Evolutionary conservation across 2,113 vertebrate species (phyloP).

Genomic region (Synodontis membranacea): DNA sequence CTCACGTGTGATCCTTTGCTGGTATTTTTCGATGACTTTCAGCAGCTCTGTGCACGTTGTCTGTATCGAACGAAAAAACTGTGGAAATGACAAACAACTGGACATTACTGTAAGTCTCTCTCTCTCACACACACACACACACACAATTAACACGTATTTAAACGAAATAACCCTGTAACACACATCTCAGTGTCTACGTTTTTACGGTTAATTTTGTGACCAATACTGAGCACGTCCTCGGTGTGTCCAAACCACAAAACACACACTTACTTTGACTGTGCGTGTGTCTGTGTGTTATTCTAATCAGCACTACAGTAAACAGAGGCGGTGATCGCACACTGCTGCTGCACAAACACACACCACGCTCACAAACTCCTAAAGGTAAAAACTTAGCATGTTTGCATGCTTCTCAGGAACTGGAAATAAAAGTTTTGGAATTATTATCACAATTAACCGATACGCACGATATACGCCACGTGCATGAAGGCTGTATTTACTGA

Average conservation of each 20-base stretch:
- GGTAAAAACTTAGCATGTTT: not conserved
- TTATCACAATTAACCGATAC: not conserved
- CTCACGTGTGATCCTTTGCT: slow-evolving; percentile 79
- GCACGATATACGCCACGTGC: too few species aligned
- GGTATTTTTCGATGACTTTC: slow-evolving; percentile 84
- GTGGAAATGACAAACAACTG: slow-evolving; percentile 56
- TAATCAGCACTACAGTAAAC: not conserved
- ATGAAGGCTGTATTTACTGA: not conserved
- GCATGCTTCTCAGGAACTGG: not conserved
- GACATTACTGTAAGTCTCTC: not conserved
- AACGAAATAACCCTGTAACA: not conserved
- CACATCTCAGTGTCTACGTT: not conserved
- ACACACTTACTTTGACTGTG: not conserved
- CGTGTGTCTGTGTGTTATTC: not conserved
- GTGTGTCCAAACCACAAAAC: not conserved
- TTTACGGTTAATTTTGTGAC: not conserved
- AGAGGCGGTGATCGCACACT: not conserved
- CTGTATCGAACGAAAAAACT: slow-evolving; percentile 83
- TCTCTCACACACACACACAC: not conserved
- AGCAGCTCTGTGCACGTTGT: slow-evolving; percentile 78
- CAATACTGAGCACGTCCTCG: not conserved
- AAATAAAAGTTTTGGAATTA: not conserved
- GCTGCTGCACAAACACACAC: not conserved
- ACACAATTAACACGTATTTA: not conserved
- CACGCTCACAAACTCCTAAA: not conserved